Evolutionary conservation across 2,888 invertebrate species (phyloP), one percentile per base, ranked within the genome.

Genomic region (Harpalus rufipes): DNA sequence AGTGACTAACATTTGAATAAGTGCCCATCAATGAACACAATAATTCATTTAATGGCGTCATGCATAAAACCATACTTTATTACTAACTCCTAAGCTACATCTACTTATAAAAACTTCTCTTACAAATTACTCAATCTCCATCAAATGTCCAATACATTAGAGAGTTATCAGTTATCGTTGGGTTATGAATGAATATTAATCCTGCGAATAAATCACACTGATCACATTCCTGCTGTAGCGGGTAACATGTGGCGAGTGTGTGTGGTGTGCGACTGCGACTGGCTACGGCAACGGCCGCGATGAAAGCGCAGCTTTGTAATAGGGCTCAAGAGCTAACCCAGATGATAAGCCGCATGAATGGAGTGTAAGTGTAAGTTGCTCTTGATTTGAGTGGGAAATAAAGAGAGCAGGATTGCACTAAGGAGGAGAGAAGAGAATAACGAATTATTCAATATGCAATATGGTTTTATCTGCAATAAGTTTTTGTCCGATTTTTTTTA

Each of bases 121-220:
- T 32, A 32, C 32, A 32, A 32, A 32, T 51, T 51, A 51, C 44
- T 51, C 44, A 51, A 51, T 51, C 44, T 32, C 44, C 44, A 51
- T 51, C 44, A 6, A 7, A 51, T 51, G 44, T 51, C 44, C 10
- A 51, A 51, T 32, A 12, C 44, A 51, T 51, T 51, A 51, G 10
- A 51, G 44, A 8, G 44, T 51, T 51, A 51, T 51, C 44, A 51
- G 44, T 51, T 51, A 51, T 51, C 44, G 44, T 51, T 10, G 44
- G 44, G 44, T 74, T 74, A 74, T 74, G 72, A 74, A 74, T 74
- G 72, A 44, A 74, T 74, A 74, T 74, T 74, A 74, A 74, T 74
- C 39, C 41, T 44, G 72, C 72, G 41, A 74, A 74, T 74, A 74
- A 74, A 74, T 74, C 72, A 74, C 72, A 74, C 10, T 12, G 44